These are phyloP conservation scores for Leucoraja erinaceus DNA, from an alignment of 2,113 vertebrate species.

Conservation along the genomic window DNA sequence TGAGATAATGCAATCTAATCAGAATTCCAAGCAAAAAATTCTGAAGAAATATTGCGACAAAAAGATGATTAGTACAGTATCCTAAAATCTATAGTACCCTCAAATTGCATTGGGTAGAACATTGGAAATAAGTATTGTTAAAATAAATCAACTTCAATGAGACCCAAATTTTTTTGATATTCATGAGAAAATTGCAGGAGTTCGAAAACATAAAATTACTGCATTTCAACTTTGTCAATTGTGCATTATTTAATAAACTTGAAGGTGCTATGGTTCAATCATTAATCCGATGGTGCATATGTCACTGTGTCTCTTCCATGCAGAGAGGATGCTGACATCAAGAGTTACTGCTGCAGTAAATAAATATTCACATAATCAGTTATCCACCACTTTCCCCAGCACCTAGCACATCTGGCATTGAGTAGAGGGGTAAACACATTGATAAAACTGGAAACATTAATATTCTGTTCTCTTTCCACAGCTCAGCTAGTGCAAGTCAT, in stretches of 20 bases:
- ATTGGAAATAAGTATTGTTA: neutral
- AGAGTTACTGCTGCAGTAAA: neutral
- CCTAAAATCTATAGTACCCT: neutral
- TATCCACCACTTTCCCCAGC: neutral
- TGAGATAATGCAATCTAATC: neutral
- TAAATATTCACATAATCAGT: neutral
- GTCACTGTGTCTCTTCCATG: neutral
- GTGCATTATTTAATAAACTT: neutral
- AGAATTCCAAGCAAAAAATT: neutral
- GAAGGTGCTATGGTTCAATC: neutral
- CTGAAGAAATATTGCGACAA: neutral
- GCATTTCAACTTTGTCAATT: neutral
- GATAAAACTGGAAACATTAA: neutral
- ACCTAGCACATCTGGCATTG: neutral
- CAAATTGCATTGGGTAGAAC: neutral
- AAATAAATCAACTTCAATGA: neutral
- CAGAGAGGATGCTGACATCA: neutral
- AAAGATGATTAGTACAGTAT: neutral
- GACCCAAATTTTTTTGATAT: neutral
- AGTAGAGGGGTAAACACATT: neutral
- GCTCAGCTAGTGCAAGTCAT: neutral
- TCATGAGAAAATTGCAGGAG: neutral
- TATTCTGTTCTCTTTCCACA: neutral
- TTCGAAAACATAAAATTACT: neutral
- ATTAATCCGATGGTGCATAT: conserved; percentile 5